Base-by-base conservation (phyloP, 2,797 vertebrate species). In the Cheirogaleus major region DNA sequence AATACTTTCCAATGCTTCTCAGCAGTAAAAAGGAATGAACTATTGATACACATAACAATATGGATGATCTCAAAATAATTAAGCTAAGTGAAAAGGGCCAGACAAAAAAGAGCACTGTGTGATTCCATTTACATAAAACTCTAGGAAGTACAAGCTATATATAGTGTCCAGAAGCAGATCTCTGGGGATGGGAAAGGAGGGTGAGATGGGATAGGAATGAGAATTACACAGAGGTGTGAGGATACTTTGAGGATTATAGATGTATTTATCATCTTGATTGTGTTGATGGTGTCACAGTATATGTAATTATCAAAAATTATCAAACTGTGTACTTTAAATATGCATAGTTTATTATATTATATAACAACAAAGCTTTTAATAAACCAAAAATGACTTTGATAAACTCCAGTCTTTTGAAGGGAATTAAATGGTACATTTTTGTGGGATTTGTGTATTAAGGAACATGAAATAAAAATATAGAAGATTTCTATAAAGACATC, bases 401-500 rank as follows among this genome's bases (percentile, higher is more conserved):
- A 82, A 45, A 72, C 48, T 76, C 45, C 9, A 84, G 22, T n/a
- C n/a, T 43, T 89, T 87, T 81, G 48, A 91, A 81, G 45, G 57
- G 59, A 92, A 76, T 89, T 57, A 63, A 22, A 48, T 38, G 12
- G 27, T 63, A 67, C 27, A 52, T 88, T 80, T 93, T 92, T 70
- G 48, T 32, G 43, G 48, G 82, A 82, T 85, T 23, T 69, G 1
- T 50, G 38, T 73, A 76, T 48, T 89, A 90, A 92, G 38, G 52
- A 81, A 90, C 32, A 38, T 81, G n/a, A 92, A 90, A 93, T 4
- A 79, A 65, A 76, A 5, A 81, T 80, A 88, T 7, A 63, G 63
- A 86, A 79, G 18, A 7, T 55, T 90, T 96, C 82, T 82, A 67
- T 72, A 92, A 96, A 27, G 27, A 84, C 27, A 61, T 38, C 61